Base-by-base conservation (phyloP, 2,113 vertebrate genomes). In the Cyprinodon tularosa region DNA sequence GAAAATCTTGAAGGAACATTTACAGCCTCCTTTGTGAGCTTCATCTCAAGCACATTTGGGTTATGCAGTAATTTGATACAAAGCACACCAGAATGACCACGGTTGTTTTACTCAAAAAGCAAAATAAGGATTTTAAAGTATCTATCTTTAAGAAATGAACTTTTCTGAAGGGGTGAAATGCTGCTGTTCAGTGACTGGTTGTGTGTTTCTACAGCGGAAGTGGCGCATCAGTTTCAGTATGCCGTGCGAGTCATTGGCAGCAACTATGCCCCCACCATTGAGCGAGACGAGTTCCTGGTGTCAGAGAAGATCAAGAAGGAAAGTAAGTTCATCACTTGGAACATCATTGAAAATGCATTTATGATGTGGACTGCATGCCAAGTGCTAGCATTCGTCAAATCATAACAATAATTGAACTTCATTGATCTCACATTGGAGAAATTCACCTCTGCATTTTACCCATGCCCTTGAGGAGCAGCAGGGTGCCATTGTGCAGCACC, bases 271-370 rank as follows among this genome's bases (percentile, higher is more conserved):
- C 98, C 98, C 39, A 98, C 97, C 0, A 97, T 99, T 59, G 98
- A 99, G 70, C 93, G 97, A 67, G 98, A 99, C 69, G 98, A 99
- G 91, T 99, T 99, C 92, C 95, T 99, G 72, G 98, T 99, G 60
- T 96, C 96, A 0, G 98, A 99, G 91, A 99, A 98, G 91, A 99
- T 99, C 88, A 99, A 98, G 92, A 99, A 99, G 92, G 98, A 99
- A 82, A 71, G 98, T 99, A 93, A 82, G 97, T 96, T 11, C 6
- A 57, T 15, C 20, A 53, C 50, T 53, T 45, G 9, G 44, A 17
- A 7, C 20, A 2, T 42, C 0, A 4, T 4, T 42, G 42, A 42
- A 42, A 42, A 9, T 42, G 9, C 42, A 42, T 42, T 42, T 9
- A 42, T 6, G 42, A 42, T 9, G 9, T 42, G 42, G 42, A 1